A percentile compares a stretch with the other conserved stretches of the same genome.
These are phyloP conservation scores for Belgica antarctica DNA, from an alignment of 2,888 invertebrate genomes.

Conservation along the genomic window DNA sequence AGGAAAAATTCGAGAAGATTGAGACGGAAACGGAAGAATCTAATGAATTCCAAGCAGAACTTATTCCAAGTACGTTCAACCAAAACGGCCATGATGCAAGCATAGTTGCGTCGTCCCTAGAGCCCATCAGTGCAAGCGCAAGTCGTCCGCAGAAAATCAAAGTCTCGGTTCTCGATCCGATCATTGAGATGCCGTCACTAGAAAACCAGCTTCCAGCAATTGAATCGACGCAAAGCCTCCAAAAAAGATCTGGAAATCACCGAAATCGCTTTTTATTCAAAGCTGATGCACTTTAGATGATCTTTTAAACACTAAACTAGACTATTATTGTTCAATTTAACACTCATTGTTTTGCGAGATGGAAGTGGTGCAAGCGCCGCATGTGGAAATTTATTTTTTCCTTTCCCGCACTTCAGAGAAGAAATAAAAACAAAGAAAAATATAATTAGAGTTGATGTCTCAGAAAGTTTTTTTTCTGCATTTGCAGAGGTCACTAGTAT, in stretches of 20 bases:
- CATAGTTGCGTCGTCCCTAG: slow-evolving; percentile 17
- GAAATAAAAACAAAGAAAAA: too few species aligned
- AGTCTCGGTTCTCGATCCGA: slow-evolving; percentile 29
- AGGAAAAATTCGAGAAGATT: slow-evolving; percentile 8
- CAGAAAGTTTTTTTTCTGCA: too few species aligned
- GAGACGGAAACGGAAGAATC: slow-evolving; percentile 36
- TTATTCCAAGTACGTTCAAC: slow-evolving; percentile 24
- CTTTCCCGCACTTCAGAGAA: neutral
- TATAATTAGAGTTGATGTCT: too few species aligned
- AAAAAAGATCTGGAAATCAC: slow-evolving; percentile 35
- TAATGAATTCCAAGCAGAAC: slow-evolving; percentile 36
- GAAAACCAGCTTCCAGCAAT: neutral
- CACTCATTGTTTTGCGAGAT: too few species aligned
- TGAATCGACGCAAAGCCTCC: slow-evolving; percentile 16
- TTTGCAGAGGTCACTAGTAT: too few species aligned
- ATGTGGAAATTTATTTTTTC: neutral
- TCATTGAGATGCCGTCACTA: slow-evolving; percentile 27
- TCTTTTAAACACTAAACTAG: neutral
- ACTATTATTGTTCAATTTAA: slow-evolving; percentile 3
- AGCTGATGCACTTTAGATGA: slow-evolving; percentile 27
- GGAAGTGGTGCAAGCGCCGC: neutral
- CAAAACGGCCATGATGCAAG: slow-evolving; percentile 34
- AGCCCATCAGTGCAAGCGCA: neutral
- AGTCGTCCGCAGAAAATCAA: slow-evolving; percentile 33
- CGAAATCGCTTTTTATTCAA: slow-evolving; percentile 40